A percentile compares a stretch with the other conserved stretches of the same genome.
These are phyloP conservation scores for Acleris laterana DNA, from an alignment of 2,888 invertebrate genomes.

Conservation along the genomic window DNA sequence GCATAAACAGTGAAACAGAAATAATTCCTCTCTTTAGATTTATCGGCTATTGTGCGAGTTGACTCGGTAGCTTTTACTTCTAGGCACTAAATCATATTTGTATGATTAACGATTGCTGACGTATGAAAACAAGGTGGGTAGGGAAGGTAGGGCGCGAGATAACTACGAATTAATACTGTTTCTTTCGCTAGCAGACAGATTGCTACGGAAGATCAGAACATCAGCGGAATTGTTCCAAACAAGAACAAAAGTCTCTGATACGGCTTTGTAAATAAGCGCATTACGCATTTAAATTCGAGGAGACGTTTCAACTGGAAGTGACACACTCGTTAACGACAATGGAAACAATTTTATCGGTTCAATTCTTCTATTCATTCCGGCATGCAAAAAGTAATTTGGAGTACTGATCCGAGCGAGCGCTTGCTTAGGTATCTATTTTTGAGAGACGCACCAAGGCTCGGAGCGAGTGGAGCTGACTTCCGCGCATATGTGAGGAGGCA, in stretches of 20 bases:
- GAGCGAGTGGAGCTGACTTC: constrained; percentile 73
- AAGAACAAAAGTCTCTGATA: constrained; percentile 9
- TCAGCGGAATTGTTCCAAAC: constrained; percentile 15
- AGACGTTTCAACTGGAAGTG: constrained; percentile 73
- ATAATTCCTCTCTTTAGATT: constrained; percentile 80
- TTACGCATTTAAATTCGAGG: constrained; percentile 50
- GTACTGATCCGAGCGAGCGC: constrained; percentile 72
- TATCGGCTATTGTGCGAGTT: constrained; percentile 76
- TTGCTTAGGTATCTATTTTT: constrained; percentile 61
- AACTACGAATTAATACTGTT: constrained; percentile 31
- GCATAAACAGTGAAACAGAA: constrained; percentile 73
- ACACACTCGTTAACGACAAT: constrained; percentile 76
- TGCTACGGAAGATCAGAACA: constrained; percentile 3
- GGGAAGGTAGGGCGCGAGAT: constrained; percentile 34
- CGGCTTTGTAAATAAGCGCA: constrained; percentile 31
- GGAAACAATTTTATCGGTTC: constrained; percentile 73
- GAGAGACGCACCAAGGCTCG: constrained; percentile 55
- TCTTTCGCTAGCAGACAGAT: constrained; percentile 13
- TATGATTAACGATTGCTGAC: constrained; percentile 70
- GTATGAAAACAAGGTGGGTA: constrained; percentile 57
- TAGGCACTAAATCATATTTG: constrained; percentile 76
- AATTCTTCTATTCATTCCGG: constrained; percentile 75
- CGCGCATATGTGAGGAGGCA: constrained; percentile 71
- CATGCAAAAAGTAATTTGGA: constrained; percentile 80
- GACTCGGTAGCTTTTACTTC: constrained; percentile 69